Evolutionary conservation across 2,113 vertebrate species (phyloP).

Genomic region (Tragelaphus buxtoni): DNA sequence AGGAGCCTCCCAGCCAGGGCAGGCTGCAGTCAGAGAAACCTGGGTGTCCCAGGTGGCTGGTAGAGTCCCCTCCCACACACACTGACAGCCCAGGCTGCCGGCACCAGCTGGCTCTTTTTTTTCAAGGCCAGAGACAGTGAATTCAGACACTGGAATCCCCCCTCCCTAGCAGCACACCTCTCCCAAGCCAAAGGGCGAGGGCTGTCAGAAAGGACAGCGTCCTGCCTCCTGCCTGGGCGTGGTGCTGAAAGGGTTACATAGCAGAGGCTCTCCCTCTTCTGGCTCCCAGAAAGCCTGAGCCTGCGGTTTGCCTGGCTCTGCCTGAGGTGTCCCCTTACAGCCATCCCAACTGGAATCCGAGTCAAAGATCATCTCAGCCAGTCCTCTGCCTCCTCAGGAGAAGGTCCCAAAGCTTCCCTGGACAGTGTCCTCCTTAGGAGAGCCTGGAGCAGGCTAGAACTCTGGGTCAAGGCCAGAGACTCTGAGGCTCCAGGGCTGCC

Average conservation of each 20-base stretch:
- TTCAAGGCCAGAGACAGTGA: not conserved
- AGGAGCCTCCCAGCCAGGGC: not conserved
- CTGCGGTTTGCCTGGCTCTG: constrained; percentile 73
- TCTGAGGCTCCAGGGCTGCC: not conserved
- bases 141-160: not conserved
- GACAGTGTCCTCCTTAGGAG: not conserved
- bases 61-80: not conserved
- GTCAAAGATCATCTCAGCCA: constrained; percentile 72
- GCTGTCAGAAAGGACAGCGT: not conserved
- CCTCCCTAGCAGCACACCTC: not conserved
- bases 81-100: not conserved
- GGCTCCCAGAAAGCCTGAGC: constrained; percentile 75
- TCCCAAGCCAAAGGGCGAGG: not conserved
- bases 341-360: constrained; percentile 71
- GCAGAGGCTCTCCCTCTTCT: constrained; percentile 64
- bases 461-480: constrained; percentile 40
- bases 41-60: not conserved
- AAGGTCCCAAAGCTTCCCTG: constrained; percentile 32
- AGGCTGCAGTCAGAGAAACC: not conserved
- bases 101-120: constrained; percentile 26
- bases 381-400: constrained; percentile 52
- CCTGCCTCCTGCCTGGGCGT: constrained; percentile 28
- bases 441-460: not conserved
- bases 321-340: constrained; percentile 77
- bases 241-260: constrained; percentile 74